Conservation (phyloP, 2,113 vertebrate species). For the Mungos mungo region DNA sequence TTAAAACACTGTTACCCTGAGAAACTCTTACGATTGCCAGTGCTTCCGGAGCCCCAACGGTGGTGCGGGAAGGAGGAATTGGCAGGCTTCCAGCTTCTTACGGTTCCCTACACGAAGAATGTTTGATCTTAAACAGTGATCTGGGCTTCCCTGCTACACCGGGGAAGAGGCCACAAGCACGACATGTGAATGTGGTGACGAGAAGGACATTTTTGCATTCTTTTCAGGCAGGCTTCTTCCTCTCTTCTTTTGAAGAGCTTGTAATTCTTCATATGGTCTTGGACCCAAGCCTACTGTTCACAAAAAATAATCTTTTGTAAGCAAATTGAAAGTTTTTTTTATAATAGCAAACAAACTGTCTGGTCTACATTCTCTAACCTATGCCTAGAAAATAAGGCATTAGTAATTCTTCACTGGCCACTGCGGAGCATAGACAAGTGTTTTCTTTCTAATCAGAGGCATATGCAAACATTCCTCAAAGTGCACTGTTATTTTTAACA, state of each 20-base stretch:
- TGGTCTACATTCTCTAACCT: slow-evolving; percentile 20
- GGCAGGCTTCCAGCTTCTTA: not conserved
- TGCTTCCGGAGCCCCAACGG: slow-evolving; percentile 8
- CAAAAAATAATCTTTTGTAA: slow-evolving; percentile 48
- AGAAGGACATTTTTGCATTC: slow-evolving; percentile 57
- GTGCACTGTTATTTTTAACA: slow-evolving; percentile 72
- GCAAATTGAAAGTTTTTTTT: slow-evolving; percentile 47
- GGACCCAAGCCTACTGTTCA: slow-evolving; percentile 45
- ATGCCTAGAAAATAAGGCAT: slow-evolving; percentile 71
- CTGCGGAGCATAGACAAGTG: slow-evolving; percentile 42
- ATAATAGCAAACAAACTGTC: slow-evolving; percentile 57
- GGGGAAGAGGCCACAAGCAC: slow-evolving; percentile 41
- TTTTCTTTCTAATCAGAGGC: slow-evolving; percentile 48
- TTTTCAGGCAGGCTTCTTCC: slow-evolving; percentile 17
- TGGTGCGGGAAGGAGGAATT: not conserved
- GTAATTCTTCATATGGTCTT: slow-evolving; percentile 22
- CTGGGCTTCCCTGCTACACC: slow-evolving; percentile 70
- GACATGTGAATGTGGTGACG: not conserved
- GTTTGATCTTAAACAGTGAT: slow-evolving; percentile 8
- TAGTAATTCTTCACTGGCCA: slow-evolving; percentile 48
- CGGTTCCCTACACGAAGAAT: slow-evolving; percentile 12
- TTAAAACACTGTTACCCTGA: slow-evolving; percentile 71
- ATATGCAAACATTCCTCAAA: slow-evolving; percentile 71
- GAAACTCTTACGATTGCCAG: slow-evolving; percentile 61
- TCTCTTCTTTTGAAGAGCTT: slow-evolving; percentile 20